These are phyloP conservation scores for Sinella curviseta DNA, from an alignment of 1,140 invertebrate genomes.

Conservation along the genomic window DNA sequence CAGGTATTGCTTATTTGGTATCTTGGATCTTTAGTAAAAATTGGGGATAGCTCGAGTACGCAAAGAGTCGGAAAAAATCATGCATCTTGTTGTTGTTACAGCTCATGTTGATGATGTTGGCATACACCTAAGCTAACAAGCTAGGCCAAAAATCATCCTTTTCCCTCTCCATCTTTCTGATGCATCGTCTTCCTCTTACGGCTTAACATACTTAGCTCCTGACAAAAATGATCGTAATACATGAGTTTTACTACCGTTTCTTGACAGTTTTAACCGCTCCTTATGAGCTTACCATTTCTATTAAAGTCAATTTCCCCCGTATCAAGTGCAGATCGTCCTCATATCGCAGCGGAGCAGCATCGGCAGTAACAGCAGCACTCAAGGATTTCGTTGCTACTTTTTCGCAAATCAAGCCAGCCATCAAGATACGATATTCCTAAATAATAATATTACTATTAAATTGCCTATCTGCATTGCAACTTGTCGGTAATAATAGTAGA, in stretches of 20 bases:
- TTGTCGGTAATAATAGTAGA: neutral
- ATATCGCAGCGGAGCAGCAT: too few species aligned
- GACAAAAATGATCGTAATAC: slow-evolving; percentile 25
- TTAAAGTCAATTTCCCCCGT: neutral
- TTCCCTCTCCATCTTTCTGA: too few species aligned
- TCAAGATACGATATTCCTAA: neutral
- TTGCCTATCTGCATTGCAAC: neutral
- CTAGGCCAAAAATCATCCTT: neutral
- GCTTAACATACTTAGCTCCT: slow-evolving; percentile 5
- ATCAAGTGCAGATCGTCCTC: neutral
- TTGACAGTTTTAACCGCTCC: slow-evolving; percentile 25
- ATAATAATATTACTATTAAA: neutral
- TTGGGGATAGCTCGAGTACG: too few species aligned
- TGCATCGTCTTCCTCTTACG: neutral
- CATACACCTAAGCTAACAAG: slow-evolving; percentile 1
- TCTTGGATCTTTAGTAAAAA: neutral
- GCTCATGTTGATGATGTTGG: neutral
- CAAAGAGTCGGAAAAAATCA: neutral
- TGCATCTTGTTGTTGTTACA: neutral
- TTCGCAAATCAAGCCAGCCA: neutral
- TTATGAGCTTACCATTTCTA: neutral
- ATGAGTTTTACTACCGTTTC: slow-evolving; percentile 23
- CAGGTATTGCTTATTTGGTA: neutral
- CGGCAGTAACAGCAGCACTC: neutral
- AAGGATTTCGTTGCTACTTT: neutral